These are phyloP conservation scores for Hylomyscus alleni DNA, from an alignment of 2,797 vertebrate genomes.

Conservation along the genomic window DNA sequence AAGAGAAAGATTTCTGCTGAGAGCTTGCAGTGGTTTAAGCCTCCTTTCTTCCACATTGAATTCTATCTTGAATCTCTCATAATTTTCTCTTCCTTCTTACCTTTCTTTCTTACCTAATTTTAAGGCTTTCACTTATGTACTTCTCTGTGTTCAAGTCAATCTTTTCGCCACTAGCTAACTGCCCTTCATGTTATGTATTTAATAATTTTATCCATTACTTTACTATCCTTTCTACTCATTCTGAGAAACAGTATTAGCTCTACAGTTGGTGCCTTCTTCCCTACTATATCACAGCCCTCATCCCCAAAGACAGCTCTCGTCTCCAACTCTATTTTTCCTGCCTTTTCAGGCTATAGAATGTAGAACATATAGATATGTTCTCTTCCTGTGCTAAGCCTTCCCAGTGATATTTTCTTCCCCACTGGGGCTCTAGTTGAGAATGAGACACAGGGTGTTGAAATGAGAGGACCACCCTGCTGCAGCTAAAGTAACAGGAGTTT, in stretches of 20 bases:
- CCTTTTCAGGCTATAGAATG: not conserved
- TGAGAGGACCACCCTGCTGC: not conserved
- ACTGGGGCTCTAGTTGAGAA: not conserved
- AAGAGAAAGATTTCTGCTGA: not conserved
- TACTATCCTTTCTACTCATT: not conserved
- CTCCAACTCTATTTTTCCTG: not conserved
- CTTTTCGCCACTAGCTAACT: not conserved
- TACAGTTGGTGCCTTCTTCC: not conserved
- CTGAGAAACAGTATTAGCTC: not conserved
- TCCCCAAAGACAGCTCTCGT: not conserved
- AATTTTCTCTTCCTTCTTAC: not conserved
- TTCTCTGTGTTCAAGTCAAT: not conserved
- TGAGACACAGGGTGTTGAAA: not conserved
- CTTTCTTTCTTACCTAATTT: not conserved
- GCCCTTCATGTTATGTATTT: not conserved
- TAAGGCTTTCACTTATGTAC: not conserved
- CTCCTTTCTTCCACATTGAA: not conserved
- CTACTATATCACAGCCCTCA: not conserved
- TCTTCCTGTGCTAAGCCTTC: not conserved
- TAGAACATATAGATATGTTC: too few relatives aligned
- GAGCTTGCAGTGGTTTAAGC: not conserved
- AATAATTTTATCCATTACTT: not conserved
- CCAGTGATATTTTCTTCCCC: not conserved
- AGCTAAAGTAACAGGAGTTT: fast-evolving
- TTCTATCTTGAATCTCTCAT: not conserved